Base-by-base conservation (phyloP, 2,797 vertebrate genomes). In the Coccyzus lansbergi region DNA sequence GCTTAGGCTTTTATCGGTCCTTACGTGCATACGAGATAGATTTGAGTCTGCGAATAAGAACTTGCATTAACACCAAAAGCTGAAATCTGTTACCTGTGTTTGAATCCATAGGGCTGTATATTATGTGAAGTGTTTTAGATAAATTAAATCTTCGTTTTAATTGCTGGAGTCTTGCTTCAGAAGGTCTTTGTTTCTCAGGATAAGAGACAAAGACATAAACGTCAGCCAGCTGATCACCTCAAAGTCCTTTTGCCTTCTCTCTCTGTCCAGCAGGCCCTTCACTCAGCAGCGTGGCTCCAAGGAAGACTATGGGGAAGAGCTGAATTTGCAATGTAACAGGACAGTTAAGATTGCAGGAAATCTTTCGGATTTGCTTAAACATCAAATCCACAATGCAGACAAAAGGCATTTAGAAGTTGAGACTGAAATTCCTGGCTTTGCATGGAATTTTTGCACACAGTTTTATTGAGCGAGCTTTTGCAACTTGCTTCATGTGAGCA, bases 81-180 rank as follows among this genome's bases (percentile, higher is more conserved):
- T 36, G 42, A 34, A 42, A 33, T 7, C 25, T 22, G 0, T 40
- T 71, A 6, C 18, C 34, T 58, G 0, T 0, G 2, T 28, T 71
- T 60, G 53, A 74, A 38, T 68, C 56, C 4, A 2, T 4, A 3
- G 6, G 19, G 6, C 36, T 71, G 38, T 69, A 12, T 44, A 70
- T 31, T 34, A 21, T 64, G 8, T 2, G 4, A 9, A 22, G 48
- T 33, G 51, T 12, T 81, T 33, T 78, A 63, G 70, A 10, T 46
- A 17, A 78, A 29, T 67, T 53, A n/a, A 48, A 46, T 42, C 52
- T 83, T 82, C n/a, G 3, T 52, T 70, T 93, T 21, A 51, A 79
- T 29, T 46, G 46, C 62, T 65, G 36, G n/a, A 42, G 7, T 75
- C 51, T 64, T 59, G 20, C 65, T 85, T 91, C 28, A 31, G 58